These are phyloP conservation scores for Silurus asotus DNA, from an alignment of 2,113 vertebrate genomes.

Conservation along the genomic window DNA sequence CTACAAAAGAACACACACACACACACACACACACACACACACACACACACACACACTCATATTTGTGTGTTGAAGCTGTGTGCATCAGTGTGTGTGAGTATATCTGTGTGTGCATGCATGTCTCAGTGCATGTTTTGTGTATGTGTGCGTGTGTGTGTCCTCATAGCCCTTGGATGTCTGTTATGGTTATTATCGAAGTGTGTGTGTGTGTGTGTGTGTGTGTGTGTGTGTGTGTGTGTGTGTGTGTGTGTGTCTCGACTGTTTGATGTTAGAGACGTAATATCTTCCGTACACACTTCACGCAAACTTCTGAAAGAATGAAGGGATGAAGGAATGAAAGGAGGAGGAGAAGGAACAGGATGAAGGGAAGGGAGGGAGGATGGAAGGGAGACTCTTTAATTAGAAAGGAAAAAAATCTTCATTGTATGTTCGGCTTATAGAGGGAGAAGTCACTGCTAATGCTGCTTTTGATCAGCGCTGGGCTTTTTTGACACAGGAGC, in stretches of 20 bases:
- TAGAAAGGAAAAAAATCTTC: constrained; percentile 63
- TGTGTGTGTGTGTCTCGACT: constrained; percentile 44
- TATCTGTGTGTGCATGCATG: neutral
- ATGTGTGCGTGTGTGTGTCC: neutral
- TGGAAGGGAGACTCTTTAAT: constrained; percentile 66
- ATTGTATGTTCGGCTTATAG: constrained; percentile 65
- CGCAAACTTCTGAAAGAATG: constrained; percentile 53
- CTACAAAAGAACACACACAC: constrained; percentile 57
- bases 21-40: too few species aligned
- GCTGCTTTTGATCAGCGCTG: constrained; percentile 72
- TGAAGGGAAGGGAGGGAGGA: constrained; percentile 43
- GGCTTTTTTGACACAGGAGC: constrained; percentile 60
- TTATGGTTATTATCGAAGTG: constrained; percentile 60
- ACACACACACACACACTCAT: neutral
- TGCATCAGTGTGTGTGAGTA: neutral
- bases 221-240: too few species aligned
- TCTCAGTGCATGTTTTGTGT: neutral
- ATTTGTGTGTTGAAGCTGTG: neutral
- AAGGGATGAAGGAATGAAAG: constrained; percentile 18
- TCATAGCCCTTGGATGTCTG: constrained; percentile 42
- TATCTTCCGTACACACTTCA: constrained; percentile 58
- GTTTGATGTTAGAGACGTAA: constrained; percentile 64
- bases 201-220: neutral
- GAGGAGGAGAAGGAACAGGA: constrained; percentile 18
- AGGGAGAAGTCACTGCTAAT: constrained; percentile 76